phyloP scores from a whole-genome alignment of 2,797 vertebrate species.

The Diplodus puntazzo region DNA sequence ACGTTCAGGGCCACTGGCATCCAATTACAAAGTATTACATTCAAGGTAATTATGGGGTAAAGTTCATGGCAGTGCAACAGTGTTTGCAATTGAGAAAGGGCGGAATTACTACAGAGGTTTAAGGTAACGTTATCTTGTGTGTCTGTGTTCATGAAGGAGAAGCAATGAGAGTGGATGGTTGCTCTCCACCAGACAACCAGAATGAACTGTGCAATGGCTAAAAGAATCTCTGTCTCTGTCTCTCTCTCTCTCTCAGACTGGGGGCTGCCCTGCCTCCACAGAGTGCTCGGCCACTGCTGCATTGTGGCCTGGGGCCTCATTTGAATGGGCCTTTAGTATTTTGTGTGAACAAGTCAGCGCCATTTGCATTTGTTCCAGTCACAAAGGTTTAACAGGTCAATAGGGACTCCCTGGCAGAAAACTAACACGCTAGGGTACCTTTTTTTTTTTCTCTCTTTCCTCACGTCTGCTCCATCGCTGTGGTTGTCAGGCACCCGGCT shows the following conservation, averaged over 20 bases:
- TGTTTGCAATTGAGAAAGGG: constrained; percentile 45
- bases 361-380: constrained; percentile 98
- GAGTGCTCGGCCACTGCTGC: constrained; percentile 85
- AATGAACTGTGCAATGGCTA: constrained; percentile 80
- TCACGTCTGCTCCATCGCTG: constrained; percentile 76
- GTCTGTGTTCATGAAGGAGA: constrained; percentile 51
- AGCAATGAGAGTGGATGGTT: constrained; percentile 67
- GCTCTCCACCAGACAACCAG: constrained; percentile 67
- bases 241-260: constrained; percentile 68
- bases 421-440: constrained; percentile 86
- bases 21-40: constrained; percentile 57
- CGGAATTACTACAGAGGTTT: constrained; percentile 57
- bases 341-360: constrained; percentile 94
- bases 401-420: constrained; percentile 91
- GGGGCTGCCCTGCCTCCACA: constrained; percentile 75
- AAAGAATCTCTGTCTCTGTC: constrained; percentile 60
- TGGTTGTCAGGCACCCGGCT: constrained; percentile 86
- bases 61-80: constrained; percentile 58
- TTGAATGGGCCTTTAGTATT: constrained; percentile 94
- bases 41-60: constrained; percentile 56
- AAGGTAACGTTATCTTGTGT: constrained; percentile 50
- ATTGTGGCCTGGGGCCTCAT: constrained; percentile 91
- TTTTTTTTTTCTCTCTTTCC: constrained; percentile 53
- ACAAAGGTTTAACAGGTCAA: constrained; percentile 97
- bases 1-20: constrained; percentile 45